Base-by-base conservation (phyloP, 2,888 invertebrate species). In the Creontiades dilutus region DNA sequence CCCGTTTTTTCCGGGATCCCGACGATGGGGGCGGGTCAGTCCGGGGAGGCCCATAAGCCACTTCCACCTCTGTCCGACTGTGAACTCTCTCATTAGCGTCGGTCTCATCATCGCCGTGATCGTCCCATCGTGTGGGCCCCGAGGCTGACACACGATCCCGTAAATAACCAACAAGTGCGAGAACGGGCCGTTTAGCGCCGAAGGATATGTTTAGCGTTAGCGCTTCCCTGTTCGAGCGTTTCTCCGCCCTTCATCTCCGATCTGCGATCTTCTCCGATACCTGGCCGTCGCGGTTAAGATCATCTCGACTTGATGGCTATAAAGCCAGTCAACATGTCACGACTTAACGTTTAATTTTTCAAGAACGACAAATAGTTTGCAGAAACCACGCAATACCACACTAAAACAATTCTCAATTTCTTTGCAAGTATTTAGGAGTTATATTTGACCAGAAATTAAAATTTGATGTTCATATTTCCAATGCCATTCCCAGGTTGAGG, bases 21-120 rank as follows among this genome's bases (percentile, higher is more conserved):
- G 1, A 12, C 16, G 52, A 52, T 7, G 52, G 16, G 52, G 52
- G 52, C 14, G 52, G 7, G 52, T 52, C 16, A 52, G 52, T 14
- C 11, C 16, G 3, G 52, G 52, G 37, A 37, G 37, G 52, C 5
- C 52, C 52, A 23, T 68, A 68, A 68, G 19, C 23, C 23, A 68
- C 23, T 23, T n/a, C n/a, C n/a, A 16, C n/a, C 57, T 16, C 5
- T 2, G 52, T 68, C 23, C 68, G 68, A 68, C 23, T 68, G 68
- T 68, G 68, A 68, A 68, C 68, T 68, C 68, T 61, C 61, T 68
- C 68, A 68, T 68, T 68, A 68, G 23, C 9, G 68, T 68, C 68
- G 68, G 68, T 23, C 68, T 68, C 68, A 68, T 68, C 68, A 68
- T 68, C 68, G 11, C 23, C 57, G 57, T 57, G 68, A 68, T 1